A percentile compares a stretch with the other conserved stretches of the same genome.
These are phyloP conservation scores for Ruditapes philippinarum DNA, from an alignment of 1,140 invertebrate species.

Conservation along the genomic window DNA sequence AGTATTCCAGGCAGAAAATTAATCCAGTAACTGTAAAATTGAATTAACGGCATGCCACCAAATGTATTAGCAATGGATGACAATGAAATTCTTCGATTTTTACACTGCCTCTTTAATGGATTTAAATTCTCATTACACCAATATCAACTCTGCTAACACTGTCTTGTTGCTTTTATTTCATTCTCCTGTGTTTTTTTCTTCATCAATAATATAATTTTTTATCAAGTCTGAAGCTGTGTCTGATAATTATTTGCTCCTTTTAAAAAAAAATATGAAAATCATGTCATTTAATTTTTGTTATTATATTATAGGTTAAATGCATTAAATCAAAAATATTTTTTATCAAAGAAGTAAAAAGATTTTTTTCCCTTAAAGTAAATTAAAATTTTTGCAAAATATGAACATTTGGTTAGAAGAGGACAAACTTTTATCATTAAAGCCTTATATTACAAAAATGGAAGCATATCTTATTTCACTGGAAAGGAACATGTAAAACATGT, in stretches of 20 bases:
- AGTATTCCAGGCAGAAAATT: constrained; percentile 43
- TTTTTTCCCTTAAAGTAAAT: too few relatives aligned
- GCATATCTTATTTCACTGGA: neutral
- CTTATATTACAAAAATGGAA: too few relatives aligned
- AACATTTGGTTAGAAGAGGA: too few relatives aligned
- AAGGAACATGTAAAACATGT: neutral
- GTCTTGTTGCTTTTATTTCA: constrained; percentile 7
- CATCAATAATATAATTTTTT: neutral
- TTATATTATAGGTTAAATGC: too few relatives aligned
- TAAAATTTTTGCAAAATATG: too few relatives aligned
- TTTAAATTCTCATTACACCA: constrained; percentile 47
- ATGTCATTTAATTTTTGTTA: too few relatives aligned
- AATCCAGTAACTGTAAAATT: constrained; percentile 55
- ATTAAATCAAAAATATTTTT: too few relatives aligned
- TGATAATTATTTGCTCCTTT: too few relatives aligned
- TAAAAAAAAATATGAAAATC: too few relatives aligned
- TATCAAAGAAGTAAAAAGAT: too few relatives aligned
- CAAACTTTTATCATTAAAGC: too few relatives aligned
- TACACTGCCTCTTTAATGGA: constrained; percentile 23
- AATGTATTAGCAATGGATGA: constrained; percentile 47
- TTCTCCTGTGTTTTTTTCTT: neutral
- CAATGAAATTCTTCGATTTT: constrained; percentile 17
- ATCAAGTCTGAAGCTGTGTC: neutral
- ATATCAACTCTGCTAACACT: neutral
- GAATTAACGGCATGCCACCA: constrained; percentile 48